Evolutionary conservation across 2,888 invertebrate species (phyloP).

Genomic region (Podotricha telesiphe): DNA sequence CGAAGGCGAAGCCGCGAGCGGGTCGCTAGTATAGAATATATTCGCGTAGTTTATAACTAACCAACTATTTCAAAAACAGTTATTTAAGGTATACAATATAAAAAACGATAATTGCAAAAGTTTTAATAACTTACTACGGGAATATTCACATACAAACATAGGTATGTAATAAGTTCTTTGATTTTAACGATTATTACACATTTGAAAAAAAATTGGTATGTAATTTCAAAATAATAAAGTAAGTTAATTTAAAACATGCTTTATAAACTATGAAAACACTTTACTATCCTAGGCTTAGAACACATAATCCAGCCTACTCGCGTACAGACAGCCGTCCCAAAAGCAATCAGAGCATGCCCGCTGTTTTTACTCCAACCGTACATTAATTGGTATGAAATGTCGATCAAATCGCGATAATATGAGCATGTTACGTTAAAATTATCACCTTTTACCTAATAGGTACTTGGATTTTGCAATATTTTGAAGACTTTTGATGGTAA

Average conservation of each 20-base stretch:
- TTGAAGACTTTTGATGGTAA: background rate
- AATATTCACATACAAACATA: background rate
- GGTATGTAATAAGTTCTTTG: too few species aligned
- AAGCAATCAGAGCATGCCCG: conserved; percentile 37
- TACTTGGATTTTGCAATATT: background rate
- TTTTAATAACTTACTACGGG: background rate
- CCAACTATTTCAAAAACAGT: too few species aligned
- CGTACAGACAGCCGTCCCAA: conserved; percentile 20
- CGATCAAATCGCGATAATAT: conserved; percentile 29
- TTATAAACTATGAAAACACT: background rate
- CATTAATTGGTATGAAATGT: conserved; percentile 33
- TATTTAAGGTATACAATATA: too few species aligned
- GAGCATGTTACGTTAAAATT: conserved; percentile 20
- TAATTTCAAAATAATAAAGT: background rate
- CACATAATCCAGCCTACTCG: conserved; percentile 19
- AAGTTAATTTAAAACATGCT: background rate
- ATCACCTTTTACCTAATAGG: conserved; percentile 27
- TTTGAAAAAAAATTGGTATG: too few species aligned
- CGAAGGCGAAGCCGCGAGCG: too few species aligned
- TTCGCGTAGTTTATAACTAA: too few species aligned
- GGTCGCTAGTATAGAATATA: too few species aligned
- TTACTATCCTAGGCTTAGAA: conserved; percentile 24
- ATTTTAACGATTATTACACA: too few species aligned
- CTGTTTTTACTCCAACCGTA: conserved; percentile 32
- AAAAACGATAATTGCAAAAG: too few species aligned